Base-by-base conservation (phyloP, 1,140 invertebrate species). In the Bradysia coprophila region DNA sequence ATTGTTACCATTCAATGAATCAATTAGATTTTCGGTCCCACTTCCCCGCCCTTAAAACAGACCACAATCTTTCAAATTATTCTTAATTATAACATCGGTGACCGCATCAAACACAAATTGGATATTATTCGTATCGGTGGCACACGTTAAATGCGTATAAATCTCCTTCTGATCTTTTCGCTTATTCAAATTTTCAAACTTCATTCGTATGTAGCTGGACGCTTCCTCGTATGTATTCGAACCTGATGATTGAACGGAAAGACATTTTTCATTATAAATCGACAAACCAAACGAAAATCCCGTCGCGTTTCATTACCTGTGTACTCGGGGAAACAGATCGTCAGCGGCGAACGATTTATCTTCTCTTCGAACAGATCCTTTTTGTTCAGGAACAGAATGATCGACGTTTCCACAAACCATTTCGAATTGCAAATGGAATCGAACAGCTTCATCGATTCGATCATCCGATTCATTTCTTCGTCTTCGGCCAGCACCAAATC, bases 351-450 rank as follows among this genome's bases (percentile, higher is more conserved):
- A 63, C 83, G 81, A 43, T 68, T 71, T 49, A 91, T 92, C 66
- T 91, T 91, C 49, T 91, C 87, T 56, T 92, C 87, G 60, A 96
- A 96, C 41, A 96, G 68, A 75, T 96, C 92, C 62, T 94, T 94
- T 56, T 96, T 96, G 64, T 96, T 96, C 20, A 96, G 68, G 63
- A 96, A 96, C 38, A 96, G 68, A 56, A 95, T 95, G 47, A 95
- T 95, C n/a, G 90, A 94, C 13, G 92, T 95, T 52, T 95, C 89
- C 40, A 89, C 84, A 60, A 95, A 95, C 91, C 91, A 96, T 66
- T 95, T 95, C 60, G 91, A 94, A 65, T 95, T 95, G 62, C 92
- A 96, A 56, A 96, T 96, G 3, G 83, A 87, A 66, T 96, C 92
- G 64, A 95, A 95, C 22, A 95, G 64, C 59, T 94, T 94, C 67